Conservation (phyloP, 2,888 invertebrate genomes). For the Autographa pulchrina region DNA sequence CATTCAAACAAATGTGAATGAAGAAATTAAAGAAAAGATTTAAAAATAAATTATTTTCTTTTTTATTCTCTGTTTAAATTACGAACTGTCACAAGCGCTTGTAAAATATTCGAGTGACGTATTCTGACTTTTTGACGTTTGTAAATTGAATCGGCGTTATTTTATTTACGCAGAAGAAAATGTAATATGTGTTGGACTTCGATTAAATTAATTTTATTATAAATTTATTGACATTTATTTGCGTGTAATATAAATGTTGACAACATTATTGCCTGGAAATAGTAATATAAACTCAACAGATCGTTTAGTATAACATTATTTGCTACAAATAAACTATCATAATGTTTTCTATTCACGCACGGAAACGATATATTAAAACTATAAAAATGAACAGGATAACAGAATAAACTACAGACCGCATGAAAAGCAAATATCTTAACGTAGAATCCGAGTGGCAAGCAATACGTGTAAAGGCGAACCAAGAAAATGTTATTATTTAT, state of each 20-base stretch:
- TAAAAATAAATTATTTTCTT: constrained; percentile 9
- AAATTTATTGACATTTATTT: too few relatives aligned
- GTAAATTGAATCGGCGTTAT: background rate
- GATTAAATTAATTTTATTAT: too few relatives aligned
- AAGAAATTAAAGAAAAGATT: constrained; percentile 13
- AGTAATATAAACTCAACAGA: too few relatives aligned
- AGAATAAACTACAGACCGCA: background rate
- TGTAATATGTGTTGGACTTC: too few relatives aligned
- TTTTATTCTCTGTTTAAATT: background rate
- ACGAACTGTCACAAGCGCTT: background rate
- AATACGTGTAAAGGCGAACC: constrained; percentile 10
- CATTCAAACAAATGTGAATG: constrained; percentile 9
- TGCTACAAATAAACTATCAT: too few relatives aligned
- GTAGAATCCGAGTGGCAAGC: constrained; percentile 5
- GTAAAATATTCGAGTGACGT: background rate
- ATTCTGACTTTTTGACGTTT: background rate
- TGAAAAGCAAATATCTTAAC: constrained; percentile 11
- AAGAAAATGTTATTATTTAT: constrained; percentile 37
- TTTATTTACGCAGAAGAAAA: background rate
- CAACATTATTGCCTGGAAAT: too few relatives aligned
- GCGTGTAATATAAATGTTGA: too few relatives aligned
- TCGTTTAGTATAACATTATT: too few relatives aligned
- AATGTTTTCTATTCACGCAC: too few relatives aligned
- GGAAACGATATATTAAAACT: too few relatives aligned
- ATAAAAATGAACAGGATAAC: background rate